Percentiles rank a stretch among this genome's conserved stretches.
Conservation (phyloP, 1,140 invertebrate species). For the Temnothorax longispinosus region DNA sequence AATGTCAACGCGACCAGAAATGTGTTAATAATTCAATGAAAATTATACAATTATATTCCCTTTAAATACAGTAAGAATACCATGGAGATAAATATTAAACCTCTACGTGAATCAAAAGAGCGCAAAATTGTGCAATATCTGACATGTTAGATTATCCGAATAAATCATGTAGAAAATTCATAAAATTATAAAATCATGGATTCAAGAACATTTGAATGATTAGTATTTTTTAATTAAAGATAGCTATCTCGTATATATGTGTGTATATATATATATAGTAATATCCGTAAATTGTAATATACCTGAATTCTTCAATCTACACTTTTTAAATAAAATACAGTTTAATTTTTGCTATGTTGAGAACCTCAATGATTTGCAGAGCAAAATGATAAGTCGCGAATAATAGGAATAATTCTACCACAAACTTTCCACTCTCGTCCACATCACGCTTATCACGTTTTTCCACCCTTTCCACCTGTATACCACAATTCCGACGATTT, state of each 20-base stretch:
- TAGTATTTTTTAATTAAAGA: background rate
- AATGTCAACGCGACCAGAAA: background rate
- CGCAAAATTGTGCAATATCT: background rate
- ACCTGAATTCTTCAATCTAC: background rate
- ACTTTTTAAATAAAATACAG: background rate
- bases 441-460: slow-evolving; percentile 3
- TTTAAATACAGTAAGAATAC: background rate
- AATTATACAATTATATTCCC: background rate
- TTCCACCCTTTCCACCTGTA: background rate
- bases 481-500: slow-evolving; percentile 30
- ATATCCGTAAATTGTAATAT: background rate
- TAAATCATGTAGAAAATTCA: background rate
- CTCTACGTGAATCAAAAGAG: background rate
- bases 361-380: background rate
- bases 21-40: background rate
- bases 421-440: slow-evolving; percentile 26
- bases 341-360: background rate
- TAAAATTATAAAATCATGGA: background rate
- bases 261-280: background rate
- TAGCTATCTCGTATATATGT: background rate
- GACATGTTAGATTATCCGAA: background rate
- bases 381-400: slow-evolving; percentile 2
- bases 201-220: background rate
- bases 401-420: slow-evolving; percentile 18
- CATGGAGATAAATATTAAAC: background rate